A percentile compares a stretch with the other conserved stretches of the same genome.
Evolutionary conservation across 2,797 vertebrate genomes (phyloP).

Genomic region (Pterois miles): DNA sequence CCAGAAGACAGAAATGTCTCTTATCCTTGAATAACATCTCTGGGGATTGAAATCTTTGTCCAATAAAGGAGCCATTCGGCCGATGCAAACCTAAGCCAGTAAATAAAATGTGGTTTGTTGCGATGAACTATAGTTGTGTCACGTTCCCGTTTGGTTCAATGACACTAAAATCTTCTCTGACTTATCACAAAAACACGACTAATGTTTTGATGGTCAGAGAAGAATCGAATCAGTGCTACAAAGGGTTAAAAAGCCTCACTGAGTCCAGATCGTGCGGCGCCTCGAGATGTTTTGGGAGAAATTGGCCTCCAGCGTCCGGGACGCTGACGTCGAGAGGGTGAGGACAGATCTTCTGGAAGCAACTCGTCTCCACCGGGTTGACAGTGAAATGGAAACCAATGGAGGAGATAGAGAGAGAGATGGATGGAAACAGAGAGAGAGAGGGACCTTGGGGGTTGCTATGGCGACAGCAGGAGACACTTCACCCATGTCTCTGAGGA

Average conservation of each 20-base stretch:
- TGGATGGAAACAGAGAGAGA: constrained; percentile 29
- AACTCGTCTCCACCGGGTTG: constrained; percentile 42
- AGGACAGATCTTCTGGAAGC: constrained; percentile 47
- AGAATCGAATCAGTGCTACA: neutral
- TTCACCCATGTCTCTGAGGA: constrained; percentile 20
- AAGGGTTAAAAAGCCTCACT: neutral
- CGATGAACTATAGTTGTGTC: neutral
- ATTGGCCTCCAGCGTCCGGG: neutral
- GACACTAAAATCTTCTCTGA: neutral
- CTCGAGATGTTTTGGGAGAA: neutral
- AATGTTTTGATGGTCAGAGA: neutral
- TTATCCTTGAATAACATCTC: neutral
- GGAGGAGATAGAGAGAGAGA: neutral
- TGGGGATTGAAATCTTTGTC: neutral
- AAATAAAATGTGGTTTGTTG: neutral
- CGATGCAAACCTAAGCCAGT: neutral
- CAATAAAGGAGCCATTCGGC: neutral
- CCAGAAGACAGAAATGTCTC: neutral
- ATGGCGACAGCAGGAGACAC: constrained; percentile 60
- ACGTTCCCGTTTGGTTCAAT: neutral
- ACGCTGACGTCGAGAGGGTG: neutral
- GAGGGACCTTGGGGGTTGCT: constrained; percentile 55
- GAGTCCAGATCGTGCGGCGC: neutral
- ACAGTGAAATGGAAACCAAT: constrained; percentile 26
- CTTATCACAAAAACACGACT: neutral